Base-by-base conservation (phyloP, 2,888 invertebrate species). In the Ophioninae sp. region DNA sequence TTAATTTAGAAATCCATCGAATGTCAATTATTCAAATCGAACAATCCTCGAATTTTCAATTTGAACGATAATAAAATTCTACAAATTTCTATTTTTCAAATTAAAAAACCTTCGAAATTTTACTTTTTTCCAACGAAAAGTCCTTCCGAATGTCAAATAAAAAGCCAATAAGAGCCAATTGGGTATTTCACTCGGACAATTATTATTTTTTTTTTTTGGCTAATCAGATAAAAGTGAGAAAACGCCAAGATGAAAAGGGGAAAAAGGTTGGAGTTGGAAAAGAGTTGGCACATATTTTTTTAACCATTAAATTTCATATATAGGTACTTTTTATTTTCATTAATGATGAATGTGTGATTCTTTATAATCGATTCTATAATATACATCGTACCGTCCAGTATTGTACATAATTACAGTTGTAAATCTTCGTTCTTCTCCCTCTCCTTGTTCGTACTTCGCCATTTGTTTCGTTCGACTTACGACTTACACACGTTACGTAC, bases 351-450 rank as follows among this genome's bases (percentile, higher is more conserved):
- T 79, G 79, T 79, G 79, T 91, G 91, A 86, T 92, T 91, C 86
- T 91, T 92, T 91, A 92, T 92, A 92, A 92, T 93, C 91, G 92
- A 91, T 73, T 93, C 92, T 93, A 93, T 93, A 92, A 92, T 92
- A 92, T 93, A 93, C 92, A 93, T 92, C 91, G 91, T 93, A 93
- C 92, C 92, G 90, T 92, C 92, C 90, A 88, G 88, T 93, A 79
- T 92, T 92, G 92, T 92, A 92, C 92, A 92, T 92, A 92, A 93
- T 93, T 93, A 93, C 93, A 93, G 89, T 91, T 90, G 91, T 91
- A 92, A 90, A 91, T 91, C 88, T 90, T 86, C 75, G 57, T 62
- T 72, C 10, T 64, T 74, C 76, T 39, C 41, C 74, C 68, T 68
- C 64, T 70, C 21, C 77, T 77, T 59, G 56, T 76, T 78, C 13